A percentile compares a stretch with the other conserved stretches of the same genome.
These are phyloP conservation scores for Chrysolina oricalcia DNA, from an alignment of 2,888 invertebrate genomes.

Conservation along the genomic window DNA sequence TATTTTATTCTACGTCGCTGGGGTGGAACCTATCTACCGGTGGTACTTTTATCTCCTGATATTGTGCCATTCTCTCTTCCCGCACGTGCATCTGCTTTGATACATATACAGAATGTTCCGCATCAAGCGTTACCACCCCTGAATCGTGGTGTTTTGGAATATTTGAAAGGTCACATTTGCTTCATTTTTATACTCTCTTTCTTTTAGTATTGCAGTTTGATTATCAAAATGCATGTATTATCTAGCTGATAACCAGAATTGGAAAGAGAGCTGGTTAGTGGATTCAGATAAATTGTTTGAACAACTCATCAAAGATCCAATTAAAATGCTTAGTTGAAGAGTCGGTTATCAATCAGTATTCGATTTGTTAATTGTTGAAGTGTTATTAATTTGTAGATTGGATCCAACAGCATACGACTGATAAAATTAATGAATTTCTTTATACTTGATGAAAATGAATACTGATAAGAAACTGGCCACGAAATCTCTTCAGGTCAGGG, in stretches of 20 bases:
- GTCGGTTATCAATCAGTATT: neutral
- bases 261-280: neutral
- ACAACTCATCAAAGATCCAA: neutral
- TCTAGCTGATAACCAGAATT: neutral
- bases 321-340: neutral
- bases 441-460: neutral
- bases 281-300: neutral
- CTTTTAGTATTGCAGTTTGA: neutral
- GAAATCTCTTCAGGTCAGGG: no score
- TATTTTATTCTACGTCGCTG: conserved; percentile 12
- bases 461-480: neutral
- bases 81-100: conserved; percentile 7
- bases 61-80: neutral
- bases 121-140: neutral
- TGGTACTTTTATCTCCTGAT: conserved; percentile 5
- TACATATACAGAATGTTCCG: neutral
- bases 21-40: conserved; percentile 9
- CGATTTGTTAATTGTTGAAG: neutral
- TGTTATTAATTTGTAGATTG: neutral
- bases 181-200: neutral
- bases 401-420: neutral
- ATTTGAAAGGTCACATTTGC: neutral
- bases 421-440: neutral
- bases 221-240: conserved; percentile 1
- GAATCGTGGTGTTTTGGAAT: neutral